A percentile compares a stretch with the other conserved stretches of the same genome.
phyloP scores from a whole-genome alignment of 2,888 invertebrate species.

The Volucella inflata region DNA sequence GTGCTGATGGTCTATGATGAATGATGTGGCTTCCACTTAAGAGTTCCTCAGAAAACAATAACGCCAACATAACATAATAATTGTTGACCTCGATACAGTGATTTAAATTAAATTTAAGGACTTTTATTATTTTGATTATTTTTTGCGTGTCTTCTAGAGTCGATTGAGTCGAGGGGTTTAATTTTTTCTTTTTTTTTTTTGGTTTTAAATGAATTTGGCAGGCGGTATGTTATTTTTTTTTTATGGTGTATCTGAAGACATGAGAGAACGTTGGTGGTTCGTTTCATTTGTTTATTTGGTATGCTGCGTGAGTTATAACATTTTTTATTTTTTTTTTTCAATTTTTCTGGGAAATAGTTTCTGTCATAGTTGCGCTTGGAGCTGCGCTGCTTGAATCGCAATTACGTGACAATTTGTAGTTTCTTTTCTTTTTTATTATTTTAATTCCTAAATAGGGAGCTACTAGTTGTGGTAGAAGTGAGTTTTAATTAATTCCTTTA shows the following conservation, averaged over 20 bases:
- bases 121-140: not conserved
- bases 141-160: not conserved
- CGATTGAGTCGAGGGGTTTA: too few species aligned
- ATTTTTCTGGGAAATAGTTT: conserved; percentile 29
- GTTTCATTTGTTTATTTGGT: conserved; percentile 21
- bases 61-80: conserved; percentile 61
- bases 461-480: not conserved
- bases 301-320: conserved; percentile 39
- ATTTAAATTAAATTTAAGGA: conserved; percentile 64
- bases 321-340: too few species aligned
- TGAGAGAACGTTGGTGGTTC: not conserved
- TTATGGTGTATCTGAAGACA: not conserved
- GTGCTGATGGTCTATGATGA: conserved; percentile 28
- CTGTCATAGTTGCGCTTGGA: conserved; percentile 19
- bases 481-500: not conserved
- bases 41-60: conserved; percentile 44
- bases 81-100: conserved; percentile 71
- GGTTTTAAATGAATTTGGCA: too few species aligned
- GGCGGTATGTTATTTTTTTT: too few species aligned
- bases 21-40: conserved; percentile 51
- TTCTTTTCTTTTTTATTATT: not conserved
- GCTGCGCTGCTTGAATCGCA: conserved; percentile 27
- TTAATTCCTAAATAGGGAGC: not conserved
- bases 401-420: conserved; percentile 44
- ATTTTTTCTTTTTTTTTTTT: conserved; percentile 3